Evolutionary conservation across 2,888 invertebrate species (phyloP).

Genomic region (Kuschelorhynchus macadamiae): DNA sequence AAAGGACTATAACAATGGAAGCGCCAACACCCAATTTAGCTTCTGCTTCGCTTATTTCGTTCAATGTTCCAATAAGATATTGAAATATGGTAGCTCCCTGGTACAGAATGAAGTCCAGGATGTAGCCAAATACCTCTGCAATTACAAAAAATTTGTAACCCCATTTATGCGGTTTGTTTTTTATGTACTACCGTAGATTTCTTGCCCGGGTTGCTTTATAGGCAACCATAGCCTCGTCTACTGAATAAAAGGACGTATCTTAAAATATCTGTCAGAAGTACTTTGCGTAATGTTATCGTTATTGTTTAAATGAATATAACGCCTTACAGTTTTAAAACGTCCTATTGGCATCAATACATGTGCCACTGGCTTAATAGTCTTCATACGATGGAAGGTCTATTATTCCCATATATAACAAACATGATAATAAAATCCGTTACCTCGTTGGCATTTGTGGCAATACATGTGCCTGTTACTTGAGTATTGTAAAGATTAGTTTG

Average conservation of each 20-base stretch:
- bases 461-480: too few relatives aligned
- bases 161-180: constrained; percentile 36
- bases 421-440: too few relatives aligned
- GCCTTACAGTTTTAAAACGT: too few relatives aligned
- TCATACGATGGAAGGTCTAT: too few relatives aligned
- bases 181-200: constrained; percentile 36
- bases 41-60: constrained; percentile 35
- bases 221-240: constrained; percentile 32
- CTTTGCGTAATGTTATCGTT: too few relatives aligned
- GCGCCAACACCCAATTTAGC: constrained; percentile 28
- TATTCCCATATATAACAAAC: too few relatives aligned
- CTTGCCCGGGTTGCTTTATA: constrained; percentile 37
- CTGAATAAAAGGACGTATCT: too few relatives aligned
- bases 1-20: constrained; percentile 35
- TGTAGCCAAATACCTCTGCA: constrained; percentile 28
- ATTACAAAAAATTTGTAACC: constrained; percentile 39
- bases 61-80: constrained; percentile 21
- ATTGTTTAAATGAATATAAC: too few relatives aligned
- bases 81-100: constrained; percentile 35
- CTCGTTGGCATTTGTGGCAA: too few relatives aligned
- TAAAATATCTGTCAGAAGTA: neutral
- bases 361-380: too few relatives aligned
- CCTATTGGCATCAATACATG: too few relatives aligned
- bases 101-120: constrained; percentile 37
- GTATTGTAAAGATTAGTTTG: too few relatives aligned